phyloP scores from a whole-genome alignment of 2,113 vertebrate species.

The Formicarius rufipectus region DNA sequence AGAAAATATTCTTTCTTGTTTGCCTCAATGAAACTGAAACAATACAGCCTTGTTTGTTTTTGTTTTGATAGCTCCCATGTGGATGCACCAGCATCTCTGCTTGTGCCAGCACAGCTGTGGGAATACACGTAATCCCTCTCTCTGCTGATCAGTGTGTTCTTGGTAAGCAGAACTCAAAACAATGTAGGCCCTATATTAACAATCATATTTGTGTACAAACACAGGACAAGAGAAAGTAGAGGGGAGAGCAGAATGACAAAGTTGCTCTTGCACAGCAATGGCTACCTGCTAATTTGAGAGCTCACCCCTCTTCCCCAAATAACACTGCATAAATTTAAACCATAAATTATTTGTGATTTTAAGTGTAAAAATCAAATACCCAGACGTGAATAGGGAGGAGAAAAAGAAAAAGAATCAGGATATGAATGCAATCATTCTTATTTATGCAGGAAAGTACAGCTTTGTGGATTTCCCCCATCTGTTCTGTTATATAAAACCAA shows the following conservation, averaged over 20 bases:
- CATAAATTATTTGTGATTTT: background rate
- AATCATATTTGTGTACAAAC: background rate
- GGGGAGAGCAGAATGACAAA: background rate
- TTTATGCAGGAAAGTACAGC: conserved; percentile 10
- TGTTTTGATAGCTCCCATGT: conserved; percentile 43
- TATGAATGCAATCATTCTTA: conserved; percentile 18
- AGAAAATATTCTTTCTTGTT: background rate
- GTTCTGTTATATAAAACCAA: conserved; percentile 45
- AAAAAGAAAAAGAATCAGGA: background rate
- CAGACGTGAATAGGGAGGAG: background rate
- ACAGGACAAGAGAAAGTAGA: background rate
- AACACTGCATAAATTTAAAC: background rate
- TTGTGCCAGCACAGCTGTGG: conserved; percentile 66
- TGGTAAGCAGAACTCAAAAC: background rate
- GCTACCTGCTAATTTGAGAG: background rate
- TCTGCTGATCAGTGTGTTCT: background rate
- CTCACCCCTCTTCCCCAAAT: background rate
- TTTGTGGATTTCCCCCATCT: conserved; percentile 62
- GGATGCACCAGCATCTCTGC: conserved; percentile 18
- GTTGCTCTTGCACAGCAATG: background rate
- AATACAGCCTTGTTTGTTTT: conserved; percentile 44
- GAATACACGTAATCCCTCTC: background rate
- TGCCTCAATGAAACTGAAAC: background rate
- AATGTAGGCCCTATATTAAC: conserved; percentile 3
- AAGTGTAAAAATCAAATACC: background rate